Evolutionary conservation across 2,888 invertebrate genomes (phyloP), one percentile per base, ranked within the genome.

Genomic region (Eupelmus urozonus): DNA sequence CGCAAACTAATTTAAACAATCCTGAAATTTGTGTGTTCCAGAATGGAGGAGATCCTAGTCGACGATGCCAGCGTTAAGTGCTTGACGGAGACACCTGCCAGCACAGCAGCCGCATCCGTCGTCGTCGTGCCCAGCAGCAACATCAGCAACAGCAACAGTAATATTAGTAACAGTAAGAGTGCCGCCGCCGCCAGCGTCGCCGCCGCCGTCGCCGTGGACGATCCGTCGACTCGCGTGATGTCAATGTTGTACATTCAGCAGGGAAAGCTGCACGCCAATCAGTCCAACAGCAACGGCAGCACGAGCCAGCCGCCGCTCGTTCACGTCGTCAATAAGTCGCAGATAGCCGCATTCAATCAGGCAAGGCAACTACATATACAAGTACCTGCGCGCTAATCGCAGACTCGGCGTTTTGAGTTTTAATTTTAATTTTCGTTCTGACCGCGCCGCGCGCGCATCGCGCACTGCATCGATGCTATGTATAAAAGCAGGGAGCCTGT

Each of bases 21-120:
- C 29, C 29, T 29, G 11, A n/a, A 53, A 40, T 40, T 23, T n/a
- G 40, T 13, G n/a, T n/a, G n/a, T 69, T 45, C 76, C 80, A 88
- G 88, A 84, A 88, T 88, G 88, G 88, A 87, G 73, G 87, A 87
- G 83, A 87, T 88, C 81, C 83, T 87, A 20, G 84, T 87, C 49
- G 87, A 88, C 25, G 87, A 85, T 78, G 73, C 23, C 7, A 70
- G 57, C 23, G 85, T 87, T 55, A 85, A 83, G 78, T 83, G 82
- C 76, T 78, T 79, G 45, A 81, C 78, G 29, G 87, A 85, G 55
- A 66, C 81, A 25, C 81, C 69, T 57, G 53, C 49, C 45, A 13
- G 23, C 20, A 23, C 1, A 0, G 23, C 16, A 1, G n/a, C n/a
- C n/a, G n/a, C n/a, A n/a, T n/a, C n/a, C n/a, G n/a, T n/a, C n/a